These are phyloP conservation scores for Drosophila mauritiana DNA, from an alignment of 1,140 invertebrate genomes.

Conservation along the genomic window DNA sequence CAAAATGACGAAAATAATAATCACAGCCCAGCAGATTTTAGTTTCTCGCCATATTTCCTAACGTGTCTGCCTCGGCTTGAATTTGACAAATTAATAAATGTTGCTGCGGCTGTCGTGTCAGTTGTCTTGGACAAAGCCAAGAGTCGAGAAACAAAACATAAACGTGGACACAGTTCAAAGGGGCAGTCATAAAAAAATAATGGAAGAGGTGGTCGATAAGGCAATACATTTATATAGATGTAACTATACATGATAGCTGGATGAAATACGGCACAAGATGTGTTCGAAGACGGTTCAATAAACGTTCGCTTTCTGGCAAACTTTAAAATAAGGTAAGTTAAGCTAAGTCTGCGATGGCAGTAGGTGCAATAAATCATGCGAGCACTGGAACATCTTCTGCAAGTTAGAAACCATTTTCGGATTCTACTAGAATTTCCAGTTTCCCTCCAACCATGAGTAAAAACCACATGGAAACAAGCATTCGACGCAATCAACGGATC, in stretches of 20 bases:
- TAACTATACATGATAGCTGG: slow-evolving; percentile 48
- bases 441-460: neutral
- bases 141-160: slow-evolving; percentile 21
- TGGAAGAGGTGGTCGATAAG: slow-evolving; percentile 29
- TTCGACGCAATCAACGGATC: neutral
- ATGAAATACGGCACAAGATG: slow-evolving; percentile 19
- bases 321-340: neutral
- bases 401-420: slow-evolving; percentile 9
- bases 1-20: slow-evolving; percentile 41
- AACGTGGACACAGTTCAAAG: slow-evolving; percentile 49
- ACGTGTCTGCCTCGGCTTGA: slow-evolving; percentile 55
- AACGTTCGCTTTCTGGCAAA: neutral
- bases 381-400: slow-evolving; percentile 1
- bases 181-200: slow-evolving; percentile 48
- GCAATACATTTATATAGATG: slow-evolving; percentile 25
- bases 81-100: slow-evolving; percentile 67
- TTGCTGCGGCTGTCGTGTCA: slow-evolving; percentile 47
- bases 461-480: slow-evolving; percentile 1
- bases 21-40: slow-evolving; percentile 33
- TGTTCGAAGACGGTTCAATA: neutral
- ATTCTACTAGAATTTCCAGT: slow-evolving; percentile 34
- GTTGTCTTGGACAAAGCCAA: slow-evolving; percentile 27
- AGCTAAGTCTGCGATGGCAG: slow-evolving; percentile 1
- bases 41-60: slow-evolving; percentile 40
- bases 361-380: slow-evolving; percentile 4